These are phyloP conservation scores for Patiria miniata DNA, from an alignment of 35 echinoderm and acorn worm species.

Conservation along the genomic window DNA sequence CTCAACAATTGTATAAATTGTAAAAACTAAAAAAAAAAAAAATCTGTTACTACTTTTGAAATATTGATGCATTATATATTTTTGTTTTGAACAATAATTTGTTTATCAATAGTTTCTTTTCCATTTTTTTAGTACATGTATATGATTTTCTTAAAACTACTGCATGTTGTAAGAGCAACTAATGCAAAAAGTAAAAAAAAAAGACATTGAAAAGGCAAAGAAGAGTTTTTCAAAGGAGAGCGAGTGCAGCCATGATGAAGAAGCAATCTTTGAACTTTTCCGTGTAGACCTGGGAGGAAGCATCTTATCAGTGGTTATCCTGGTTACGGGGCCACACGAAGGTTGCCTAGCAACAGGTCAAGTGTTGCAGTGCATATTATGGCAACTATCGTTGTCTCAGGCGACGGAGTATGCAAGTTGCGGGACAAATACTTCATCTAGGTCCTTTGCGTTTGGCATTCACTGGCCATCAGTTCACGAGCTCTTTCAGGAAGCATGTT, in stretches of 20 bases:
- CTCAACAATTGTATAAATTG: conserved; percentile 9
- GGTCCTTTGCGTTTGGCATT: not conserved
- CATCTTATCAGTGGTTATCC: conserved; percentile 10
- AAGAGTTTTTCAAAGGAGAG: too few species aligned
- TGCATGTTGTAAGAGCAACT: too few species aligned
- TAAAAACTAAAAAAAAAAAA: not conserved
- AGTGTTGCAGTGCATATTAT: not conserved
- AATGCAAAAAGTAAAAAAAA: too few species aligned
- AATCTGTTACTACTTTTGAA: conserved; percentile 15
- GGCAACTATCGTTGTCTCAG: not conserved
- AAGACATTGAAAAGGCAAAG: too few species aligned
- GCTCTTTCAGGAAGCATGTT: too few species aligned
- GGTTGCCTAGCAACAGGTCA: conserved; percentile 12
- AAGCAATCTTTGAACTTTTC: too few species aligned
- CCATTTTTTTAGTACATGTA: not conserved
- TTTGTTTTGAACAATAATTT: conserved; percentile 8
- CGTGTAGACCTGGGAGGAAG: not conserved
- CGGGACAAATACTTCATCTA: not conserved
- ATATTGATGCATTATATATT: conserved; percentile 17
- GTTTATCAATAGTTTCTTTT: not conserved
- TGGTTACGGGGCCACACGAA: not conserved
- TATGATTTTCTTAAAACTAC: not conserved
- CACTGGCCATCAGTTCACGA: too few species aligned
- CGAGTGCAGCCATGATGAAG: too few species aligned
- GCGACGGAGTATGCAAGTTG: not conserved